Base-by-base conservation (phyloP, 2,888 invertebrate genomes). In the Ptilodon capucinus region DNA sequence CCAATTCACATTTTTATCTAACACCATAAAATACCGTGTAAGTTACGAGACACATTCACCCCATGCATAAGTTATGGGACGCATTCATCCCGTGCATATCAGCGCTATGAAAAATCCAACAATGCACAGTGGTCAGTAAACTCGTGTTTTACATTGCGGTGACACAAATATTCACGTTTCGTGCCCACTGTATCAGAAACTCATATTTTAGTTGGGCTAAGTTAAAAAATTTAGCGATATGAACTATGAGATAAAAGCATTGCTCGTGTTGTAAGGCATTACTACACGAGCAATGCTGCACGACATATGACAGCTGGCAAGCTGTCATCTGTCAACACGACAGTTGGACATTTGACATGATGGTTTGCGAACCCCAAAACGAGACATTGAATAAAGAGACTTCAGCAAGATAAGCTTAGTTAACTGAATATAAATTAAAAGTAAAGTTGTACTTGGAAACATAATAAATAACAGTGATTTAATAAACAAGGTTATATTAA, bases 161-260 rank as follows among this genome's bases (percentile, higher is more conserved):
- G 68, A 77, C 76, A 74, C 79, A 83, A 85, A 84, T 79, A 78
- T 77, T 75, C 73, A 56, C 64, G 66, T 60, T 68, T 51, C 66
- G 76, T 79, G 83, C 69, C 64, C 82, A 77, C 74, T 84, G 79
- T 86, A 86, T 86, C 86, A 86, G 84, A 86, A 86, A 86, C 79
- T 79, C 81, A 78, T 78, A 76, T 68, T 58, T 56, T 32, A 50
- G 41, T 50, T 45, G 65, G 68, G 42, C 0, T 46, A 51, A 62
- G 44, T 9, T 14, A 51, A 4, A 28, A n/a, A 28, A 28, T n/a
- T 4, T 28, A 28, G 28, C 28, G 28, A 1, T 2, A n/a, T 28
- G n/a, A 28, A 28, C n/a, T 28, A 28, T 2, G 30, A 38, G 51
- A 46, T 42, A 5, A 0, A 50, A n/a, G n/a, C n/a, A n/a, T n/a